These are phyloP conservation scores for Anarrhichthys ocellatus DNA, from an alignment of 2,113 vertebrate species.

Conservation along the genomic window DNA sequence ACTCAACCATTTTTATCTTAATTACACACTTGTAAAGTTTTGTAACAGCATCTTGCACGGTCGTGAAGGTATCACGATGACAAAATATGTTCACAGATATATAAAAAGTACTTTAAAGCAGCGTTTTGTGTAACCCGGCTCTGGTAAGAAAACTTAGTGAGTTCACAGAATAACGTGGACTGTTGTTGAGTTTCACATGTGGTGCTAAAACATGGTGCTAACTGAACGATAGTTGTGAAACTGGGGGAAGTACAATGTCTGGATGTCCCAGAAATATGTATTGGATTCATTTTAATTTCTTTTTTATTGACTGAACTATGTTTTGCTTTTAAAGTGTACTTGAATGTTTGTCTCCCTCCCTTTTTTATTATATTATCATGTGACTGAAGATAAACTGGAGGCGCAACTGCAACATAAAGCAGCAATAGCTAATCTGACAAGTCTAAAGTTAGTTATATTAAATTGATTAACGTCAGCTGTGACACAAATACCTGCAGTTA, in stretches of 20 bases:
- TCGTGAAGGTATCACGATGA: too few species aligned
- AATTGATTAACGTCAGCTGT: not conserved
- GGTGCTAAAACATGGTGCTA: slow-evolving; percentile 44
- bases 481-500: not conserved
- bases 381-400: not conserved
- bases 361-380: not conserved
- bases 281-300: not conserved
- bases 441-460: not conserved
- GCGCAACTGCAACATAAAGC: not conserved
- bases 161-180: not conserved
- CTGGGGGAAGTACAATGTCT: not conserved
- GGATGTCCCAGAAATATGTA: not conserved
- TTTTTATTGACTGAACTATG: not conserved
- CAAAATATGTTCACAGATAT: too few species aligned
- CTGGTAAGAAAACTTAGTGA: not conserved
- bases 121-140: not conserved
- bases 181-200: not conserved
- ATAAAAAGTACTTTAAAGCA: not conserved
- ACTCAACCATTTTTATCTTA: too few species aligned
- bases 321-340: not conserved
- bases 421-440: not conserved
- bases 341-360: not conserved
- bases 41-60: too few species aligned
- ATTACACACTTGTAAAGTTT: too few species aligned
- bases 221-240: slow-evolving; percentile 11